These are phyloP conservation scores for Heliornis fulica DNA, from an alignment of 2,113 vertebrate species.

Conservation along the genomic window DNA sequence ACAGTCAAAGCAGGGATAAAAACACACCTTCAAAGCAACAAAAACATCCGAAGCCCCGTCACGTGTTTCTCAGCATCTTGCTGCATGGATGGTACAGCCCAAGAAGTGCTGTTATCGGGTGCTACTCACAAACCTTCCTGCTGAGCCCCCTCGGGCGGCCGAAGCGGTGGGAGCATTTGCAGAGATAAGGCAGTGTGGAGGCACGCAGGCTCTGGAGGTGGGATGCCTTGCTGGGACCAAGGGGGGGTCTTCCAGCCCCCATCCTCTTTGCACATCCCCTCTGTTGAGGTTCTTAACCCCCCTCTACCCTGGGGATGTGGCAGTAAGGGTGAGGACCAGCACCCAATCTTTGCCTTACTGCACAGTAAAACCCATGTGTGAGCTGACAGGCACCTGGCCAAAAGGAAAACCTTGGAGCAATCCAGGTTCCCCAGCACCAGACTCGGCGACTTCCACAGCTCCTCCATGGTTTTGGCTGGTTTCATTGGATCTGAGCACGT, in stretches of 20 bases:
- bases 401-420: neutral
- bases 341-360: neutral
- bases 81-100: neutral
- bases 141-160: accelerated
- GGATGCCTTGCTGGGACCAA: neutral
- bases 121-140: neutral
- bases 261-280: neutral
- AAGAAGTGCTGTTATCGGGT: neutral
- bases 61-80: neutral
- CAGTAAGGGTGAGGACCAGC: too few species aligned
- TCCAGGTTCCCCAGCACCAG: neutral
- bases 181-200: neutral
- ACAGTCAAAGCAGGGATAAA: neutral
- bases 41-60: too few species aligned
- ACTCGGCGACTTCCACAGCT: accelerated
- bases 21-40: neutral
- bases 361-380: neutral
- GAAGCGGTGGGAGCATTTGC: neutral
- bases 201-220: neutral
- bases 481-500: neutral
- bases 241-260: neutral
- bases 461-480: neutral
- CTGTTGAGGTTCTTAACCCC: neutral
- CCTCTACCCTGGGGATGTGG: neutral
- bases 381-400: neutral